Base-by-base conservation (phyloP, 2,113 vertebrate species). In the Lipotes vexillifer region DNA sequence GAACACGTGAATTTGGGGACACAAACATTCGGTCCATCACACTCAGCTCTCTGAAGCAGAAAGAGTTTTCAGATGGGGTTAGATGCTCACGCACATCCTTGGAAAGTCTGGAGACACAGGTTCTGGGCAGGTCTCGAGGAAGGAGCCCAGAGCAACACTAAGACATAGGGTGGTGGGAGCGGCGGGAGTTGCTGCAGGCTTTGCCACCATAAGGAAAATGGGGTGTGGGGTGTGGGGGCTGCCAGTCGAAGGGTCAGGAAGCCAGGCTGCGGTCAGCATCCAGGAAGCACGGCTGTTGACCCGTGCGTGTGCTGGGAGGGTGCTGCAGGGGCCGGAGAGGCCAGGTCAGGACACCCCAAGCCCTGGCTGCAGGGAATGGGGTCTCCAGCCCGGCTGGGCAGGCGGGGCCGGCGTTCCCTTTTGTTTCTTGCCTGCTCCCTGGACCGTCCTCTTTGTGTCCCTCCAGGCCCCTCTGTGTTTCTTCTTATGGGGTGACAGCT, bases 111-210 rank as follows among this genome's bases (percentile, higher is more conserved):
- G 14, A 31, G 46, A 49, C 5, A 1, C 36, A 75, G 63, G 20
- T 3, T 75, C 5, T 33, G 7, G 6, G 44, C 3, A 12, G 75
- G 57, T 41, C 65, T 65, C 66, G 8, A 2, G 15, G 15, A 6
- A 13, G 8, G 17, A 41, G 33, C 59, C 36, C 14, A 4, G 13
- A 29, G 27, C 29, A 20, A 38, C 21, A 1, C 61, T 8, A 13
- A 17, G 38, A 74, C 36, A 17, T 6, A 52, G 25, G 27, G 33
- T 6, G 4, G n/a, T 0, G 8, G 17, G 33, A 68, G 66, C 1
- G 4, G n/a, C 0, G 8, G 20, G n/a, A 14, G 20, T 3, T 8
- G 3, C 72, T 29, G 61, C 6, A 7, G 63, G 27, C 38, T 77
- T 13, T 3, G 14, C 38, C 23, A 25, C 7, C 2, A 4, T n/a